Base-by-base conservation (phyloP, 2,797 vertebrate species). In the Sebastes minor region DNA sequence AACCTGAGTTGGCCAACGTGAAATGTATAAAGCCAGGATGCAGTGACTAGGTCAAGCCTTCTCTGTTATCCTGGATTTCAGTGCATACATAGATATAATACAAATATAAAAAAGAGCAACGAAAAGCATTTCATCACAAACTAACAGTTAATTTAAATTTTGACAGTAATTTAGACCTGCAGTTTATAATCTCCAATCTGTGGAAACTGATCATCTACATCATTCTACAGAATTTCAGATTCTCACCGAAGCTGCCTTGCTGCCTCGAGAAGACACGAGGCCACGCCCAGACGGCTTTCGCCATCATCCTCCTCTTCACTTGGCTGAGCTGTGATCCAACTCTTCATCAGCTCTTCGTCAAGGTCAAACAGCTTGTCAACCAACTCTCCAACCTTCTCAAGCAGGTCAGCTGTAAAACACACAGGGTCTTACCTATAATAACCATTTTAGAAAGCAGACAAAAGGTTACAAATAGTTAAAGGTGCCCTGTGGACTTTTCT, bases 291-390 rank as follows among this genome's bases (percentile, higher is more conserved):
- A 59, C 52, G 49, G 55, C 66, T 83, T 76, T 92, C 88, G 20
- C 62, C 71, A 11, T 90, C 88, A 7, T 71, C 64, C 25, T 80
- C 81, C 52, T 85, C 71, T 68, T 86, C 83, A 35, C 59, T 83
- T 9, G 82, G 71, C 72, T 84, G 85, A 74, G 71, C 78, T 53
- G 91, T 90, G 85, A 98, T 94, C 99, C 99, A 99, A 71, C 90
- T 96, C 88, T 97, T 94, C 97, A 99, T 98, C 66, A 99, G 81
- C 60, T 97, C 97, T 91, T 99, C 98, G 70, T 99, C 98, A 74
- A 98, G 92, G 89, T 99, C 98, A 93, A 99, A 99, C 38, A 99
- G 94, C 83, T 98, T 98, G 90, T 99, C 97, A 57, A 99, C 95
- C 75, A 99, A 93, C 88, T 99, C 97, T 28, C 98, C 98, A 0